phyloP scores from a whole-genome alignment of 2,888 invertebrate species.

The Scaptomyza reducta region DNA sequence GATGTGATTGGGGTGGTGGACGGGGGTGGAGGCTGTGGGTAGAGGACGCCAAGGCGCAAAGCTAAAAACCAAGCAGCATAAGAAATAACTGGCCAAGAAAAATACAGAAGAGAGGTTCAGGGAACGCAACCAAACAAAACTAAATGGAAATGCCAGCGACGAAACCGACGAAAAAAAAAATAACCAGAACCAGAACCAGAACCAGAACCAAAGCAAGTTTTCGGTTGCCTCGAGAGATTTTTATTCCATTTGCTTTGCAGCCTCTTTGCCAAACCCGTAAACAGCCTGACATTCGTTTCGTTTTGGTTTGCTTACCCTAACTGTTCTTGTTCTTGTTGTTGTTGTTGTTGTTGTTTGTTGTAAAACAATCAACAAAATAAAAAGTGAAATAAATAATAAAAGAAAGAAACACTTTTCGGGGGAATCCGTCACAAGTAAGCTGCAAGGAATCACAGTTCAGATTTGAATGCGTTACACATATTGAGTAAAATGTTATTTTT shows the following conservation, averaged over 20 bases:
- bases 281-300: conserved; percentile 40
- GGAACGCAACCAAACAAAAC: conserved; percentile 10
- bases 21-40: no score
- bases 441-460: conserved; percentile 28
- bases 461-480: conserved; percentile 50
- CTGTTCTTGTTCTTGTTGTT: conserved; percentile 46
- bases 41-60: conserved; percentile 62
- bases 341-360: conserved; percentile 58
- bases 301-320: conserved; percentile 35
- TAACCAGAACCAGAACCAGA: no score
- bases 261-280: no score
- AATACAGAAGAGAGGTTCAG: conserved; percentile 23
- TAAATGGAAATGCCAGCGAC: conserved; percentile 35
- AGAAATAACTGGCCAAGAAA: conserved; percentile 74
- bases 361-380: conserved; percentile 75
- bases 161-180: conserved; percentile 12
- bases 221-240: conserved; percentile 78
- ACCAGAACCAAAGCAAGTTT: conserved; percentile 55
- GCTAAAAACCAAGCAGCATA: conserved; percentile 72
- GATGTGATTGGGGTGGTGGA: not conserved
- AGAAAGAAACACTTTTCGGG: conserved; percentile 26
- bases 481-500: not conserved
- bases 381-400: conserved; percentile 63
- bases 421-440: conserved; percentile 19
- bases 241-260: conserved; percentile 44